Percentiles rank a stretch among this genome's conserved stretches.
phyloP scores from a whole-genome alignment of 2,888 invertebrate genomes.

The Habrosyne pyritoides region DNA sequence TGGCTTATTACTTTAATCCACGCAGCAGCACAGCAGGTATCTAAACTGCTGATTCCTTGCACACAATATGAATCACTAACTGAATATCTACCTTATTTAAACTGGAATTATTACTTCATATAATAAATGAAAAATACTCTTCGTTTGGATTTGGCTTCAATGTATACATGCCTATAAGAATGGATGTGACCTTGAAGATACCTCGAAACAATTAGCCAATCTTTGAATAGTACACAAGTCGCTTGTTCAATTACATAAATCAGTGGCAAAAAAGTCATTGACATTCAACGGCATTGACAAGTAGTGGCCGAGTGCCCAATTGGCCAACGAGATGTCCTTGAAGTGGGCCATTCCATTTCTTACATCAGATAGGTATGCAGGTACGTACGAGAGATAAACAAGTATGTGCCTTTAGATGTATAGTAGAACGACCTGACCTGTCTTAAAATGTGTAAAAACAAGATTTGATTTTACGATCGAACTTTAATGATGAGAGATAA shows the following conservation, averaged over 20 bases:
- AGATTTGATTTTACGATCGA: background rate
- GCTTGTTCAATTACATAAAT: conserved; percentile 39
- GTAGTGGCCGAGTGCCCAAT: conserved; percentile 50
- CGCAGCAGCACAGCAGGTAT: too few relatives aligned
- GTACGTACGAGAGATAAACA: background rate
- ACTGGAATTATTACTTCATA: too few relatives aligned
- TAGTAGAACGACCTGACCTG: conserved; percentile 13
- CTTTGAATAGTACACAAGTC: background rate
- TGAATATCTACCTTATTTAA: too few relatives aligned
- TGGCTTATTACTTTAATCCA: too few relatives aligned
- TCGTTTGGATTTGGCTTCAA: too few relatives aligned
- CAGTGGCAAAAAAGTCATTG: conserved; percentile 50
- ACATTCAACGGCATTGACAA: conserved; percentile 48
- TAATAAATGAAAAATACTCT: too few relatives aligned
- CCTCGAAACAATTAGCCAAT: background rate
- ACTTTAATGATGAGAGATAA: background rate
- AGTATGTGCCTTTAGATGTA: conserved; percentile 12
- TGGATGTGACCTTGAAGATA: too few relatives aligned
- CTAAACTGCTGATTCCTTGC: too few relatives aligned
- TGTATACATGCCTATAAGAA: too few relatives aligned
- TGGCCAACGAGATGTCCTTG: conserved; percentile 54
- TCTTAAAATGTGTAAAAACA: background rate
- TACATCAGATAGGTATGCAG: conserved; percentile 25
- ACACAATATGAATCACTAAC: too few relatives aligned
- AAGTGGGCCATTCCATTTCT: conserved; percentile 42